Base-by-base conservation (phyloP, 2,113 vertebrate genomes). In the Thomomys bottae region DNA sequence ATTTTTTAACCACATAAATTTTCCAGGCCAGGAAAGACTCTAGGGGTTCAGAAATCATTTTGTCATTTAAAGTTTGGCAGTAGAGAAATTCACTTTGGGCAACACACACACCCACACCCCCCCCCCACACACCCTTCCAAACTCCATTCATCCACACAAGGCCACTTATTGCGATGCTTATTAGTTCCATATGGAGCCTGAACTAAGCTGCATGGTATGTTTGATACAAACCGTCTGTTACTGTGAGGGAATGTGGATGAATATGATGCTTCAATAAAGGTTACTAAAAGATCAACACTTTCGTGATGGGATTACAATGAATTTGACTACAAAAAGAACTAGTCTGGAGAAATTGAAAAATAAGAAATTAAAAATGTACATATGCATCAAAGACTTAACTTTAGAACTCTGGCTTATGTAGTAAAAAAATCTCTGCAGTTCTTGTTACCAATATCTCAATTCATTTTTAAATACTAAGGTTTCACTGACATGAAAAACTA, bases 171-270 rank as follows among this genome's bases (percentile, higher is more conserved):
- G 93, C 20, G 1, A 23, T 84, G 91, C 57, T 97, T 97, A 98
- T 97, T 97, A 96, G 91, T 97, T 97, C 97, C 97, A 98, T 94
- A 96, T 97, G 97, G 92, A 92, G 49, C 82, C 38, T 73, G 89
- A 94, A 84, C 34, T 90, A 88, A 96, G 87, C 93, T 95, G 93
- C 82, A 94, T 75, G 93, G 94, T 93, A 93, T 85, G 92, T 90
- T 90, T 95, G 96, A 95, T 94, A 96, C 86, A 71, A 96, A 96
- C 96, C 95, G 96, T 96, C 95, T 97, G 91, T 95, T 94, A 76
- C 80, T 34, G 17, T 94, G 93, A 96, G 95, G 96, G 96, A 97
- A 94, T 87, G 80, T 92, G 93, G 92, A 96, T 97, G 96, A 97
- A 97, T 94, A 95, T 77, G 94, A 91, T 79, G 92, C 94, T 96